These are phyloP conservation scores for Polypterus bichir DNA, from an alignment of 2,113 vertebrate species.

Conservation along the genomic window DNA sequence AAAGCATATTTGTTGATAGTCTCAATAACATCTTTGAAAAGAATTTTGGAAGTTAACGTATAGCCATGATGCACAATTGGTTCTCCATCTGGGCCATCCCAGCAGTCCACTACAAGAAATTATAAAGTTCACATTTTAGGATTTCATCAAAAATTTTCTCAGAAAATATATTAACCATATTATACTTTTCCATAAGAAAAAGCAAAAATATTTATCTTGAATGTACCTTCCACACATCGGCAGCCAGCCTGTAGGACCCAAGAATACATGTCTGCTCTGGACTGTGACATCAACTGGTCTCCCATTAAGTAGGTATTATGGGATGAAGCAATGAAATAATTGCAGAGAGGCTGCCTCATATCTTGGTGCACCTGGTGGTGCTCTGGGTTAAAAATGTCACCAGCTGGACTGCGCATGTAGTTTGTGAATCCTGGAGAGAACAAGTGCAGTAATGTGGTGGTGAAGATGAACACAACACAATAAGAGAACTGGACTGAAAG, in stretches of 20 bases:
- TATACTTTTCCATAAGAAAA: neutral
- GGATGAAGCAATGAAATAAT: constrained; percentile 93
- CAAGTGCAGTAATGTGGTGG: neutral
- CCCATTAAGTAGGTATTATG: constrained; percentile 98
- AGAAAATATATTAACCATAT: too few species aligned
- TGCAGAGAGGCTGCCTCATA: constrained; percentile 75
- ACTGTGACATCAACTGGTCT: constrained; percentile 96
- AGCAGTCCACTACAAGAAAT: constrained; percentile 75
- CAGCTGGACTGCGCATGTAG: constrained; percentile 79
- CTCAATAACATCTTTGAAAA: constrained; percentile 90
- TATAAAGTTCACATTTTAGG: neutral
- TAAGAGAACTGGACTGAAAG: too few species aligned
- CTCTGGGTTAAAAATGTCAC: constrained; percentile 86
- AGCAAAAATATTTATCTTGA: neutral
- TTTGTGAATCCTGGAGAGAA: constrained; percentile 74
- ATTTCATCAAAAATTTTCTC: too few species aligned
- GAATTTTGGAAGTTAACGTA: constrained; percentile 94
- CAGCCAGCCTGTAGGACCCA: constrained; percentile 93
- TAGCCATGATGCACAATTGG: constrained; percentile 94
- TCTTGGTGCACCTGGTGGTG: constrained; percentile 80
- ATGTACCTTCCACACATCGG: constrained; percentile 86
- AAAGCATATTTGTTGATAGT: constrained; percentile 97
- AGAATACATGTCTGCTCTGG: constrained; percentile 90
- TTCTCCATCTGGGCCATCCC: constrained; percentile 88
- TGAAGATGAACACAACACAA: neutral